Base-by-base conservation (phyloP, 1,140 invertebrate genomes). In the Drosophila sturtevanti region DNA sequence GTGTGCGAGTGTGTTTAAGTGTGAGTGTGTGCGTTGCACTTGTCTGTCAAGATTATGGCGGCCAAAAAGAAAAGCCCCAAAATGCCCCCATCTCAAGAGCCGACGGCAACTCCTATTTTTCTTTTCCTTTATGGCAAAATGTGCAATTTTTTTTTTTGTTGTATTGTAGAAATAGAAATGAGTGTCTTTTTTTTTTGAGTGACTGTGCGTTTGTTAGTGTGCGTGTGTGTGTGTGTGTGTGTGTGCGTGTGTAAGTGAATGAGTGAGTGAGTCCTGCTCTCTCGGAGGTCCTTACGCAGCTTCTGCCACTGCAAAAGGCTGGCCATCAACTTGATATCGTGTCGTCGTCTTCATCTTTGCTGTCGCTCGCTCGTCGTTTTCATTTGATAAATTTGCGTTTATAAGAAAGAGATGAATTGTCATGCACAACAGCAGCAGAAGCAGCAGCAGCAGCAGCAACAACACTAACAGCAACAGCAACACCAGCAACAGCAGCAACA, bases 361-460 rank as follows among this genome's bases (percentile, higher is more conserved):
- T 91, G 90, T 91, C 84, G 89, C 81, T 89, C 77, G 80, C 79
- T 90, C 84, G 89, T 90, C 90, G 85, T 91, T 89, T 79, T 68
- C 89, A 89, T 91, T 91, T 91, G 90, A 91, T 91, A 91, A 91
- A 91, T 91, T 48, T 89, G 90, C 90, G 90, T 91, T 91, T 91
- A 91, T 91, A 91, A 91, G 90, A 91, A 91, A 91, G 90, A 91
- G 90, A 91, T 91, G 90, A 91, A 91, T 91, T 91, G 90, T 91
- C 90, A 91, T 91, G 90, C 87, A 91, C 90, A 91, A 71, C 77
- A 85, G 66, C 63, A 58, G 35, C 68, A 44, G 41, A 5, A 44
- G 6, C 14, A 44, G 38, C n/a, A 44, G 41, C 16, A 21, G 16
- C 14, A 18, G 41, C 16, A 44, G 7, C 16, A 10, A 16, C 16